Evolutionary conservation across 2,113 vertebrate species (phyloP), one percentile per base, ranked within the genome.

Genomic region (Pontoporia blainvillei): DNA sequence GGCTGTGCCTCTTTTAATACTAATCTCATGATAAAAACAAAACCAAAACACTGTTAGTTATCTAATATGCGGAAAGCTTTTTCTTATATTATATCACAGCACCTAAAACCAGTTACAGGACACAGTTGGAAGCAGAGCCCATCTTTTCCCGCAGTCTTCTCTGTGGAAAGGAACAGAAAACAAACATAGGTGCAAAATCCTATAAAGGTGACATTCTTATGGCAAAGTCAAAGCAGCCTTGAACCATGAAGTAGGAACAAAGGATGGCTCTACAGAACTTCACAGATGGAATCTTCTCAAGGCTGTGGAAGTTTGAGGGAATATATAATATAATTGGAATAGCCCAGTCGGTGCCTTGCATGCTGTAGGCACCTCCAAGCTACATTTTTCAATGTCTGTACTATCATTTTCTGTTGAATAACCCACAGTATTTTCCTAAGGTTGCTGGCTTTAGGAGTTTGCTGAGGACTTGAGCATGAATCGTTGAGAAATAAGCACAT

Each of bases 381-480:
- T 90, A 44, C 31, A 21, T 29, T 61, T 76, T 41, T 34, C 13
- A 61, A 29, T 90, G 34, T 72, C 78, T 85, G 31, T 82, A 11
- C 11, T 75, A 41, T 69, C 36, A 46, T 86, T 91, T 96, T 76
- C 81, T 94, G 21, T 86, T 81, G 49, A 91, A 81, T 84, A 75
- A 69, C 7, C 18, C 78, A 90, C 93, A 97, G 91, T 97, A 86
- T 97, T 97, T 95, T 89, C 36, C 14, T 79, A 93, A 94, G 83
- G 90, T 91, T 75, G 18, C 67, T 91, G 82, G 72, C 49, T 95
- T 86, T 82, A 73, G 49, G 39, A 73, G 10, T 93, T 86, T 91
- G 20, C 61, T 84, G 83, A 85, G 75, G 44, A 96, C 61, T 57
- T 86, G 86, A 91, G 14, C 54, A 15, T 44, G 86, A 86, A 54